Base-by-base conservation (phyloP, 2,888 invertebrate genomes). In the Alviniconcha strummeri region DNA sequence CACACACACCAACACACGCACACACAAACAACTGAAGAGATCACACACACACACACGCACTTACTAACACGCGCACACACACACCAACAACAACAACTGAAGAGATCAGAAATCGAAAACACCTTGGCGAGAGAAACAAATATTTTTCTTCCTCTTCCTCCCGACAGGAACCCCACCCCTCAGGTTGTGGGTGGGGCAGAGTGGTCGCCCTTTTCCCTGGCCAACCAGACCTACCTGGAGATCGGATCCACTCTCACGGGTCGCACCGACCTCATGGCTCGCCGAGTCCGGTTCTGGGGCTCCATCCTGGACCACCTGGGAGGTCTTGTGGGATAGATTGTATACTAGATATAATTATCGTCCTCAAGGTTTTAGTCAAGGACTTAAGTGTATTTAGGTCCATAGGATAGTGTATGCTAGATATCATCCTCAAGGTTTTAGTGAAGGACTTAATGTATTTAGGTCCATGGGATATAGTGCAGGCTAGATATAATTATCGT, bases 21-120 rank as follows among this genome's bases (percentile, higher is more conserved):
- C 74, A 36, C 54, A 74, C 71, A 71, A 19, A 71, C 71, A n/a
- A n/a, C n/a, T n/a, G n/a, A n/a, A n/a, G n/a, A n/a, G n/a, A n/a
- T n/a, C 74, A 75, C 75, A 75, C 55, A 75, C 55, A 75, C 75
- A 75, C 75, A 78, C 57, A 52, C 78, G 15, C 60, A 17, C 78
- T 6, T 9, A 15, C 78, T 0, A 19, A n/a, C 56, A 77, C 56
- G 8, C 55, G 9, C 56, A 5, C 77, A 77, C 56, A 55, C 57
- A 56, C 77, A 77, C 56, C 8, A 17, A 77, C 17, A 54, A 7
- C 7, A 60, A 60, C 60, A 60, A 60, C 8, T 13, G 13, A 60
- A 60, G 9, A 60, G 1, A 60, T 13, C 8, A 8, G 13, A 8
- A 3, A 60, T 60, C 13, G 4, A 60, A 60, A 60, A 60, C 60